A percentile compares a stretch with the other conserved stretches of the same genome.
These are phyloP conservation scores for Elephas maximus DNA, from an alignment of 2,113 vertebrate genomes.

Conservation along the genomic window DNA sequence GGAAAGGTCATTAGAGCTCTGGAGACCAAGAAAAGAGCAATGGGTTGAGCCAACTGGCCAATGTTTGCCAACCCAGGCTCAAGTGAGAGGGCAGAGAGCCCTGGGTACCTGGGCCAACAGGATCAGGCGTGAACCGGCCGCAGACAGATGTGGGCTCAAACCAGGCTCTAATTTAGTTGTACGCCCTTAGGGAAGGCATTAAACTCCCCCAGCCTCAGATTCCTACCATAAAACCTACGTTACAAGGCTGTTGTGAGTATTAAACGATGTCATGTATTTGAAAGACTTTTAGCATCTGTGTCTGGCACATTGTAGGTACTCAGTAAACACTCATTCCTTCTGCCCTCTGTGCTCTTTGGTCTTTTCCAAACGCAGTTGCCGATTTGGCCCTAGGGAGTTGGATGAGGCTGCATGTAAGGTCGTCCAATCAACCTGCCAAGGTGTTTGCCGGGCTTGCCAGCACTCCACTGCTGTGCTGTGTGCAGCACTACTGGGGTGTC, in stretches of 20 bases:
- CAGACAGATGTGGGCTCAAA: background rate
- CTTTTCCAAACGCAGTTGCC: background rate
- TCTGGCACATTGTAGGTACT: background rate
- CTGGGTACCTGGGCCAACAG: background rate
- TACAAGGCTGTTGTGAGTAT: background rate
- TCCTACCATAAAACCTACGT: background rate
- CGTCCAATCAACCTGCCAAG: rapidly evolving
- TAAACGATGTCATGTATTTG: too few species aligned
- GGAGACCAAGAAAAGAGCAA: background rate
- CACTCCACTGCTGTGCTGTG: background rate
- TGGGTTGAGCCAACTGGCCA: background rate
- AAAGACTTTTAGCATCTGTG: background rate
- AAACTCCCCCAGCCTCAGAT: background rate
- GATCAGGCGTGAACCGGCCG: background rate
- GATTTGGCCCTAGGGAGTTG: rapidly evolving
- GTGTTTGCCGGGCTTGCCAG: rapidly evolving
- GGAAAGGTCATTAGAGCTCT: background rate
- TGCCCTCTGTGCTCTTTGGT: rapidly evolving
- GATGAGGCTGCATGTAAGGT: background rate
- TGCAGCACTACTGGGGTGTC: background rate
- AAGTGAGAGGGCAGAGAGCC: background rate
- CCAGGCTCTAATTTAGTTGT: background rate
- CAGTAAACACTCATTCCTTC: background rate
- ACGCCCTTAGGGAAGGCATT: background rate
- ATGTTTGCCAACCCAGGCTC: background rate